A percentile compares a stretch with the other conserved stretches of the same genome.
phyloP scores from a whole-genome alignment of 2,797 vertebrate genomes.

The Oreortyx pictus region DNA sequence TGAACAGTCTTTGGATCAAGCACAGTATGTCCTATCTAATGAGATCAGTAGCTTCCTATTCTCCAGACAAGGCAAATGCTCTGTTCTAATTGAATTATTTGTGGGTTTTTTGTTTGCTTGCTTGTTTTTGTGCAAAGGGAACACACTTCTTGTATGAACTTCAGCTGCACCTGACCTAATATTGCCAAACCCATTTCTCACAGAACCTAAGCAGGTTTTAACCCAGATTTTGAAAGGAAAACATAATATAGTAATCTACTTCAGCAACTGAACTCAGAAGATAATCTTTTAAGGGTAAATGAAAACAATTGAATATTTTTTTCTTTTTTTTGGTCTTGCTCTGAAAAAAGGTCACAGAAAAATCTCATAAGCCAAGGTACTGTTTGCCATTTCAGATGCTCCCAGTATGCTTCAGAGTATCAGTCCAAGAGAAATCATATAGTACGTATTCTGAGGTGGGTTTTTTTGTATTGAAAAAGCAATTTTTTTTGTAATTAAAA shows the following conservation, averaged over 20 bases:
- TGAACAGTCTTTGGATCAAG: neutral
- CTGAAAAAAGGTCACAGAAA: conserved; percentile 37
- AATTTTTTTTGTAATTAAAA: neutral
- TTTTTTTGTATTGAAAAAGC: neutral
- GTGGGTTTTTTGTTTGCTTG: neutral
- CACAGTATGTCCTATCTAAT: neutral
- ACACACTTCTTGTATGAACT: conserved; percentile 43
- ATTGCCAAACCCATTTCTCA: conserved; percentile 67
- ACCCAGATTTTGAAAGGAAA: conserved; percentile 71
- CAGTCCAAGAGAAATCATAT: neutral
- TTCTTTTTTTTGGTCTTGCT: neutral
- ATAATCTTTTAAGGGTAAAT: conserved; percentile 49
- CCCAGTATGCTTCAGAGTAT: neutral
- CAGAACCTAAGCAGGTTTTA: conserved; percentile 74
- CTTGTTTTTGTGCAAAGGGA: neutral
- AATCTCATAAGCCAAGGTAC: neutral
- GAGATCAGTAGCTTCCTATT: neutral
- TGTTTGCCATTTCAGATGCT: conserved; percentile 23
- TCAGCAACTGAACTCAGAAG: conserved; percentile 14
- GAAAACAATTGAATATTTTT: conserved; percentile 41
- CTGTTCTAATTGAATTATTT: conserved; percentile 31
- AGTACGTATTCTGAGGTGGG: neutral
- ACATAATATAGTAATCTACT: conserved; percentile 61
- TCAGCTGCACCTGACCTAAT: conserved; percentile 60
- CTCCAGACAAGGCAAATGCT: conserved; percentile 31